A percentile compares a stretch with the other conserved stretches of the same genome.
Evolutionary conservation across 1,140 invertebrate genomes (phyloP).

Genomic region (Apis cerana): DNA sequence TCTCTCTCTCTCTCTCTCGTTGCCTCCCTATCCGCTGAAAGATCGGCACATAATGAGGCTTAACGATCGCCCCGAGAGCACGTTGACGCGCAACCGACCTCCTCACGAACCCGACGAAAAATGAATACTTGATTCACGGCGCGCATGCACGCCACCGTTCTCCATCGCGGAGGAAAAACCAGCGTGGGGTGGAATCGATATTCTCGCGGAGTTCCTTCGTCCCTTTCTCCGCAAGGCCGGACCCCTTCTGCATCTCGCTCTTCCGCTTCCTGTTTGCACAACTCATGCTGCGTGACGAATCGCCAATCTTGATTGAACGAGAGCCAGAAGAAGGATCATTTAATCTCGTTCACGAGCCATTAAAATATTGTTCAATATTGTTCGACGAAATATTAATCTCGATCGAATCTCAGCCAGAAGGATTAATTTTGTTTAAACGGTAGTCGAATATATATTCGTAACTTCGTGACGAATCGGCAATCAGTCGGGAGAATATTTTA

Average conservation of each 20-base stretch:
- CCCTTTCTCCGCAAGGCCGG: neutral
- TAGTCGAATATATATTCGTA: too few species aligned
- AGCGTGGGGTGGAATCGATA: constrained; percentile 49
- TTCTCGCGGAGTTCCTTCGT: neutral
- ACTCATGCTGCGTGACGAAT: too few species aligned
- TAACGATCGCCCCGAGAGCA: constrained; percentile 71
- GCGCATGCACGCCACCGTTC: constrained; percentile 67
- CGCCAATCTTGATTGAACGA: too few species aligned
- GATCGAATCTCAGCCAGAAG: too few species aligned
- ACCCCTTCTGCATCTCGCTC: neutral
- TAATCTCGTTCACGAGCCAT: too few species aligned
- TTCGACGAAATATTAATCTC: too few species aligned
- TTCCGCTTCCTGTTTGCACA: neutral
- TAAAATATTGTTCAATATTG: too few species aligned
- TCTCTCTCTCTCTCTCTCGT: constrained; percentile 23
- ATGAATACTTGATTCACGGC: constrained; percentile 75
- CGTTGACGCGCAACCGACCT: constrained; percentile 68
- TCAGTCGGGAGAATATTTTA: too few species aligned
- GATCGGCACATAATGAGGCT: constrained; percentile 74
- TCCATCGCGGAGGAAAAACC: constrained; percentile 40
- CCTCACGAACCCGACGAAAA: constrained; percentile 68
- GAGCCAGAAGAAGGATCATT: too few species aligned
- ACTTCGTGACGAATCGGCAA: too few species aligned
- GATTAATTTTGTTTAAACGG: too few species aligned
- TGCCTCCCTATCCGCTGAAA: constrained; percentile 65